phyloP scores from a whole-genome alignment of 92 coral and sea anemone genomes.

The Hydrozoanthus gracilis region DNA sequence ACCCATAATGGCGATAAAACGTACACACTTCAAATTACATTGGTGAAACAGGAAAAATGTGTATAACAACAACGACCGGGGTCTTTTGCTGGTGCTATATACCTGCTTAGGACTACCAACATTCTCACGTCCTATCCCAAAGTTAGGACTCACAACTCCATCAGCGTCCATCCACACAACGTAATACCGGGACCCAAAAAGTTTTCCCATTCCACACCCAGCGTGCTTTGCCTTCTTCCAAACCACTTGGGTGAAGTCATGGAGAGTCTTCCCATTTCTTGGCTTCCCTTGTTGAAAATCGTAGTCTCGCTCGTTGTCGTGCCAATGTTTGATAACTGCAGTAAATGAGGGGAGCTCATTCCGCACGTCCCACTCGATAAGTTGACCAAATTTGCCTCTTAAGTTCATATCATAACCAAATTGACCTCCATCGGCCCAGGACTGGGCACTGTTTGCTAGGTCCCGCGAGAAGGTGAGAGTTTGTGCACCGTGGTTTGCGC shows the following conservation, averaged over 20 bases:
- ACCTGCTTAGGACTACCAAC: constrained; percentile 79
- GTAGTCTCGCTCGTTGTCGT: constrained; percentile 80
- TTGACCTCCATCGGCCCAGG: constrained; percentile 87
- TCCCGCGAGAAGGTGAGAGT: constrained; percentile 67
- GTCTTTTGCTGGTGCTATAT: not conserved
- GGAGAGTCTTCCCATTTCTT: constrained; percentile 80
- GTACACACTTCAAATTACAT: no score
- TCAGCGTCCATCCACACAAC: constrained; percentile 96
- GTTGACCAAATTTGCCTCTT: constrained; percentile 86
- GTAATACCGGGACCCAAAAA: constrained; percentile 83
- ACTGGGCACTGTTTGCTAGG: constrained; percentile 79
- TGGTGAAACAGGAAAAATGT: no score
- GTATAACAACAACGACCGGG: no score
- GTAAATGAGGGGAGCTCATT: constrained; percentile 75
- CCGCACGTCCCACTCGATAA: constrained; percentile 90
- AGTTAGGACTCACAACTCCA: constrained; percentile 66
- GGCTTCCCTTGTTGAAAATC: constrained; percentile 71
- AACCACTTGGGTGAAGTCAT: constrained; percentile 87
- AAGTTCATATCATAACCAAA: constrained; percentile 88
- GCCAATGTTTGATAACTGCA: constrained; percentile 86
- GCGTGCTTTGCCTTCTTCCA: constrained; percentile 87
- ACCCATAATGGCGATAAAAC: no score
- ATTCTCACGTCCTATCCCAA: constrained; percentile 48
- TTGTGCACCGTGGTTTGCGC: constrained; percentile 79
- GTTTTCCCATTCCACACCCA: constrained; percentile 77